Base-by-base conservation (phyloP, 2,113 vertebrate species). In the Anthoscopus minutus region DNA sequence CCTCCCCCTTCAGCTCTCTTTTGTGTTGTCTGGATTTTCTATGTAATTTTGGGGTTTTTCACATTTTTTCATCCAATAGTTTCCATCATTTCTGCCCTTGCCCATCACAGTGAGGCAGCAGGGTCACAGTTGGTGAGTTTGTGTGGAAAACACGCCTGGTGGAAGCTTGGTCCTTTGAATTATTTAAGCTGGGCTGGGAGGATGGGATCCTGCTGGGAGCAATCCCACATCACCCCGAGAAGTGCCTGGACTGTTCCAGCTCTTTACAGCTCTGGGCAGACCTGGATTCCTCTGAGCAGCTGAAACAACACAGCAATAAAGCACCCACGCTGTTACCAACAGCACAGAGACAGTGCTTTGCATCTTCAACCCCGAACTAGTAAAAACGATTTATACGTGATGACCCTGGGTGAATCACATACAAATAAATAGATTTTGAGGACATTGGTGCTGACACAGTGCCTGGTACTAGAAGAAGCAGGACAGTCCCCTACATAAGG, bases 231-330 rank as follows among this genome's bases (percentile, higher is more conserved):
- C 2, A 0, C 35, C 66, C 77, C 61, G 69, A 23, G 67, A 80
- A 69, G 57, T 2, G 8, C 67, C 74, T 91, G 54, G 40, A 61
- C 66, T 85, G 54, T 44, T 92, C 53, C 74, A 89, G 78, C 33
- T 95, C 85, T 86, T 91, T 73, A 70, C 47, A 69, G 76, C 72
- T 66, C 79, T 44, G 74, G 42, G 87, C 91, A 94, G 87, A 65
- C 44, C 54, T 62, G 9, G 8, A 57, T 82, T 89, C 81, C 81
- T 94, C 27, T 35, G 51, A 87, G 76, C 78, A 83, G 51, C 71
- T 77, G 79, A 89, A 91, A 95, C 35, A 88, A 80, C 62, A 82
- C 47, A 40, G 88, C 82, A 94, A 70, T 62, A 87, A 92, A 76
- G 91, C 4, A 0, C 62, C 67, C 9, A 3, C 4, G 1, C 72